phyloP scores from a whole-genome alignment of 2,888 invertebrate genomes.

The Clivina fossor region DNA sequence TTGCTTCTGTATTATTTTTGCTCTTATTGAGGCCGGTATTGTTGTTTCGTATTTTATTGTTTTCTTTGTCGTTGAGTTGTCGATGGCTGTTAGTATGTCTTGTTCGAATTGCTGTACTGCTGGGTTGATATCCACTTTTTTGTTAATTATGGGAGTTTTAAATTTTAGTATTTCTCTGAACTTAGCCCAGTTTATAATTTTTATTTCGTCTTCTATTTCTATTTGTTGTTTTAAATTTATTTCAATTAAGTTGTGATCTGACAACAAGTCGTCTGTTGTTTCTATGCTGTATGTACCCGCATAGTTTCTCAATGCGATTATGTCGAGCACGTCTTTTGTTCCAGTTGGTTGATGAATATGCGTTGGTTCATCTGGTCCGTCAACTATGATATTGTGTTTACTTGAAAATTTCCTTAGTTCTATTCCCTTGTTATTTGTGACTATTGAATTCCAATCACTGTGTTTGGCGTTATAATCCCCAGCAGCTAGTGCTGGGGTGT shows the following conservation, averaged over 20 bases:
- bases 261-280: conserved; percentile 1
- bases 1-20: background rate
- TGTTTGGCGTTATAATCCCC: conserved; percentile 7
- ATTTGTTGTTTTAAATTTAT: background rate
- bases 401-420: background rate
- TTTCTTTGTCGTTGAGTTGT: background rate
- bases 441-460: background rate
- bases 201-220: background rate
- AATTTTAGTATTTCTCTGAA: background rate
- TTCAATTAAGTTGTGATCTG: background rate
- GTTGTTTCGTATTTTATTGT: background rate
- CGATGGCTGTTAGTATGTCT: background rate
- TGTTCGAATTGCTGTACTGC: background rate
- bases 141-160: background rate
- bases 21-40: background rate
- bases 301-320: background rate
- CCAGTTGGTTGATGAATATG: background rate
- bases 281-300: background rate
- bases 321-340: background rate
- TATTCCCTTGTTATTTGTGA: background rate
- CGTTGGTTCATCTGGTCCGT: background rate
- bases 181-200: background rate
- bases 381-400: background rate
- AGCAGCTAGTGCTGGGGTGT: background rate
- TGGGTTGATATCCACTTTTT: background rate